These are phyloP conservation scores for Sphecodes monilicornis DNA, from an alignment of 2,888 invertebrate genomes.

Conservation along the genomic window DNA sequence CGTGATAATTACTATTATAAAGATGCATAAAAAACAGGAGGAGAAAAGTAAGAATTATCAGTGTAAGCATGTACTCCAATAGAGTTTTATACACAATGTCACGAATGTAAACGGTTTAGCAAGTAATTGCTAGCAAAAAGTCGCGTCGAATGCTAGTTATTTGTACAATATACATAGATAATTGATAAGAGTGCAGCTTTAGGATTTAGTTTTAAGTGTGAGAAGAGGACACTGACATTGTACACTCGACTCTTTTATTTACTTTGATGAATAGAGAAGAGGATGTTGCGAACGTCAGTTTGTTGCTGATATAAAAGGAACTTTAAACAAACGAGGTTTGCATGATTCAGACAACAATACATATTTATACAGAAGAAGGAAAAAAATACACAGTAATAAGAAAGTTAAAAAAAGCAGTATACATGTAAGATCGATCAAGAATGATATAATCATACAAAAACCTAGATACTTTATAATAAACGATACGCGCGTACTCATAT, in stretches of 20 bases:
- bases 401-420: constrained; percentile 82
- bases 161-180: constrained; percentile 84
- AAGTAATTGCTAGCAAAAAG: constrained; percentile 80
- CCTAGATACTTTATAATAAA: constrained; percentile 83
- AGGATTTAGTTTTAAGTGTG: constrained; percentile 82
- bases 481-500: constrained; percentile 81
- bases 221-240: constrained; percentile 69
- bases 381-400: constrained; percentile 81
- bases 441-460: constrained; percentile 83
- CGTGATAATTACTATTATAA: constrained; percentile 82
- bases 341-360: constrained; percentile 82
- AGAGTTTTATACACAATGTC: constrained; percentile 84
- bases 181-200: constrained; percentile 84
- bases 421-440: constrained; percentile 83
- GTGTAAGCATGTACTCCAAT: constrained; percentile 84
- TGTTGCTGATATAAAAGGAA: constrained; percentile 76
- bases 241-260: constrained; percentile 81
- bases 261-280: constrained; percentile 75
- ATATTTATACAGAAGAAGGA: constrained; percentile 83
- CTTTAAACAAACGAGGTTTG: constrained; percentile 82
- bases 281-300: constrained; percentile 79
- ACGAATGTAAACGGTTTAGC: constrained; percentile 84
- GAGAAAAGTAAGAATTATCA: constrained; percentile 76
- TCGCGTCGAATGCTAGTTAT: constrained; percentile 83
- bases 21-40: constrained; percentile 66